Percentiles rank a stretch among this genome's conserved stretches.
These are phyloP conservation scores for Ochropleura plecta DNA, from an alignment of 2,888 invertebrate genomes.

Conservation along the genomic window DNA sequence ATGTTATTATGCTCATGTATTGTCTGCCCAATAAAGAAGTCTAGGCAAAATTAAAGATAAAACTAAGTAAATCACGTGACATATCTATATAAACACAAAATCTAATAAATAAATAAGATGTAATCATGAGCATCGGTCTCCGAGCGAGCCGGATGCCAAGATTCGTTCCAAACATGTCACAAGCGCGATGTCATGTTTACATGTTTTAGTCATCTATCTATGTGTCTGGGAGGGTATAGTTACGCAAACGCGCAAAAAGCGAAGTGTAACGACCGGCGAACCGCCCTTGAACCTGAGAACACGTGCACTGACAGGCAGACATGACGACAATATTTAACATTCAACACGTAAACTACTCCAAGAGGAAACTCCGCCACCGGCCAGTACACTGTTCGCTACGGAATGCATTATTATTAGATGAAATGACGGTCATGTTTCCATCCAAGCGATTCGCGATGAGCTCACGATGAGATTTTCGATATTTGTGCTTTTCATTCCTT, in stretches of 20 bases:
- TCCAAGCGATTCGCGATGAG: slow-evolving; percentile 41
- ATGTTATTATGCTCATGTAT: not conserved
- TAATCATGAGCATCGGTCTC: slow-evolving; percentile 26
- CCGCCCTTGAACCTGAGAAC: slow-evolving; percentile 82
- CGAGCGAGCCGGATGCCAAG: slow-evolving; percentile 50
- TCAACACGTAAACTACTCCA: slow-evolving; percentile 70
- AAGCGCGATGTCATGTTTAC: slow-evolving; percentile 62
- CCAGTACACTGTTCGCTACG: slow-evolving; percentile 62
- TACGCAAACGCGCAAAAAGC: slow-evolving; percentile 79
- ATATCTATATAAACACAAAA: slow-evolving; percentile 15
- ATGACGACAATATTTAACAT: slow-evolving; percentile 72
- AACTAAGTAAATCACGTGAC: not conserved
- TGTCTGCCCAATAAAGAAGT: not conserved
- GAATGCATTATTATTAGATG: slow-evolving; percentile 72
- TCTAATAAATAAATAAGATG: slow-evolving; percentile 46
- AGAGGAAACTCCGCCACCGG: slow-evolving; percentile 70
- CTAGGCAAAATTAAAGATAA: not conserved
- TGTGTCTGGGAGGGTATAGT: slow-evolving; percentile 71
- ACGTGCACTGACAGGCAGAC: slow-evolving; percentile 71
- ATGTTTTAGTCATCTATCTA: slow-evolving; percentile 72
- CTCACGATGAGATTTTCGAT: slow-evolving; percentile 36
- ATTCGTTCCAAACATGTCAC: slow-evolving; percentile 54
- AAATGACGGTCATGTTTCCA: slow-evolving; percentile 47
- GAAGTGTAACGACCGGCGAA: slow-evolving; percentile 78
- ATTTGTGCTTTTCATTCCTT: slow-evolving; percentile 41